Conservation (phyloP, 92 coral and sea anemone genomes). For the Porites rus region DNA sequence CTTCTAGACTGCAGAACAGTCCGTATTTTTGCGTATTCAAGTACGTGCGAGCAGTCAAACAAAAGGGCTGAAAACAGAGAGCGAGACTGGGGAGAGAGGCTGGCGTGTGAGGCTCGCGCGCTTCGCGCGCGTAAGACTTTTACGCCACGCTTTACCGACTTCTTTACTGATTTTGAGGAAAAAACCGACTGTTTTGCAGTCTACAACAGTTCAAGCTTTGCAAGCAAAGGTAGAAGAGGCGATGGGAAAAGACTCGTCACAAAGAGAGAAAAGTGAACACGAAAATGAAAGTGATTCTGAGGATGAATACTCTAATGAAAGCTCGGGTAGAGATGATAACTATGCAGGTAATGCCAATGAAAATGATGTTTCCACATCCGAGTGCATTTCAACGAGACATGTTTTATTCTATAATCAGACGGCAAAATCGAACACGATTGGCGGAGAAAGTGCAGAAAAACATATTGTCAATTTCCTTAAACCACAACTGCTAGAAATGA, state of each 20-base stretch:
- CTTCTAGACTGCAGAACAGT: too few relatives aligned
- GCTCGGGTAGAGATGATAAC: background rate
- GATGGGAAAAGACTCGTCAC: background rate
- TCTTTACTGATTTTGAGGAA: too few relatives aligned
- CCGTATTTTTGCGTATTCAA: too few relatives aligned
- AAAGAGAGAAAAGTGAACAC: background rate
- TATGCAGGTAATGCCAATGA: background rate
- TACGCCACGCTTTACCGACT: too few relatives aligned
- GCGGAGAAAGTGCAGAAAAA: constrained; percentile 19
- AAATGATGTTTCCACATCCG: background rate
- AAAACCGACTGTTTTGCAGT: too few relatives aligned
- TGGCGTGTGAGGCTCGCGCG: too few relatives aligned
- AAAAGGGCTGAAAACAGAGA: too few relatives aligned
- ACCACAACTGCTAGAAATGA: background rate
- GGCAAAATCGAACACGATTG: constrained; percentile 13
- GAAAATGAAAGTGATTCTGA: background rate
- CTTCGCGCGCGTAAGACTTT: too few relatives aligned
- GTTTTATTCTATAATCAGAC: background rate
- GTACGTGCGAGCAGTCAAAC: too few relatives aligned
- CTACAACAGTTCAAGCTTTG: constrained; percentile 19
- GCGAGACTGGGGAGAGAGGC: too few relatives aligned
- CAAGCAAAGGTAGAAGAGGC: constrained; percentile 37
- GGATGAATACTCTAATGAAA: background rate
- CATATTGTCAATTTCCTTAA: background rate
- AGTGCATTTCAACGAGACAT: background rate